Conservation (phyloP, 2,888 invertebrate genomes). For the Schizotus pectinicornis region DNA sequence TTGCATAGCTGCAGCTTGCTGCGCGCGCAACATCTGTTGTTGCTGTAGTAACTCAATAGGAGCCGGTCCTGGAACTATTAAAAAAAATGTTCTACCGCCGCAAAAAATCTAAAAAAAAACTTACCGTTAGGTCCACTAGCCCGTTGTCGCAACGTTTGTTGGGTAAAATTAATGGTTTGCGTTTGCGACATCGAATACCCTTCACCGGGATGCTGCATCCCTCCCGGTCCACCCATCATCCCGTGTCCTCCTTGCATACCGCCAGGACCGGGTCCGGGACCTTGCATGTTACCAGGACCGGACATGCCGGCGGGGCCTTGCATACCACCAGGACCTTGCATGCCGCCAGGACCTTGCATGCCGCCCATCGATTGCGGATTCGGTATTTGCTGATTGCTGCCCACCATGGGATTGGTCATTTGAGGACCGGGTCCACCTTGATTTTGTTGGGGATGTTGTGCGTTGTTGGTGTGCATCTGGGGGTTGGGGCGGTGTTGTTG, state of each 20-base stretch:
- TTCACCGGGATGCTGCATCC: constrained; percentile 53
- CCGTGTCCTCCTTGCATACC: constrained; percentile 14
- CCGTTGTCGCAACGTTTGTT: constrained; percentile 70
- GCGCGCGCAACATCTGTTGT: constrained; percentile 66
- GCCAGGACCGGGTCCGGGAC: constrained; percentile 29
- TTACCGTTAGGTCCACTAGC: constrained; percentile 52
- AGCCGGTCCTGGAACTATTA: constrained; percentile 37
- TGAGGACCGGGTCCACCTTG: constrained; percentile 17
- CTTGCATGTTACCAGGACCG: constrained; percentile 26
- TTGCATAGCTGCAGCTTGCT: constrained; percentile 59
- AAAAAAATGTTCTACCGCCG: no score
- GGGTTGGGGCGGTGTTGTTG: constrained; percentile 30
- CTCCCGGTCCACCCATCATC: constrained; percentile 32
- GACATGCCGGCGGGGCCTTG: constrained; percentile 19
- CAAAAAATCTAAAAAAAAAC: no score
- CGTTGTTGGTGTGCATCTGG: constrained; percentile 32
- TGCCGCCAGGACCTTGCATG: constrained; percentile 30
- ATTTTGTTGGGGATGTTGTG: constrained; percentile 16
- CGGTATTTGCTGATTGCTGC: constrained; percentile 35
- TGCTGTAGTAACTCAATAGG: constrained; percentile 51
- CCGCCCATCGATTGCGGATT: constrained; percentile 34
- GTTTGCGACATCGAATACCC: constrained; percentile 80
- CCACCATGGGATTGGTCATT: constrained; percentile 32
- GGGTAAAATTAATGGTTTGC: constrained; percentile 85
- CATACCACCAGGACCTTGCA: constrained; percentile 21